phyloP scores from a whole-genome alignment of 2,797 vertebrate species.

The Mormyrus hasselquistii region DNA sequence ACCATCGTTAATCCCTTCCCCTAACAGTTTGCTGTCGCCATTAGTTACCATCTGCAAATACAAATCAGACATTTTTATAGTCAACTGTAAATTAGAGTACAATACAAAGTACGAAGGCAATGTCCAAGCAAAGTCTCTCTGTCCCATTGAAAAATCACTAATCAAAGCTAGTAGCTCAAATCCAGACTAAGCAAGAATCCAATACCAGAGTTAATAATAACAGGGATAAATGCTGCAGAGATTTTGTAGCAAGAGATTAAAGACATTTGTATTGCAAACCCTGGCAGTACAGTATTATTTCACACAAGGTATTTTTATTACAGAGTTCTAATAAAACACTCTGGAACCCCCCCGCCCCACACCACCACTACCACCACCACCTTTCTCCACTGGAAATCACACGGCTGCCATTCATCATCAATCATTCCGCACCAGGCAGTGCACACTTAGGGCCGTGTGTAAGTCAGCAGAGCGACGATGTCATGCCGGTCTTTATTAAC shows the following conservation, averaged over 20 bases:
- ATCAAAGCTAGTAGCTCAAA: neutral
- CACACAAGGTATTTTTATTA: conserved; percentile 6
- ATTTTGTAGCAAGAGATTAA: neutral
- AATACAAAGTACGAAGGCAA: neutral
- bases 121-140: neutral
- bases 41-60: conserved; percentile 7
- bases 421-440: conserved; percentile 29
- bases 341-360: neutral
- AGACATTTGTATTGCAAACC: neutral
- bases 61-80: neutral
- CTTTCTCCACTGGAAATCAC: conserved; percentile 22
- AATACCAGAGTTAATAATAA: neutral
- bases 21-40: neutral
- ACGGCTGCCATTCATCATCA: conserved; percentile 42
- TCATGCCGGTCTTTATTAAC: conserved; percentile 7
- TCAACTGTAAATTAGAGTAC: conserved; percentile 5
- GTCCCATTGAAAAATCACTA: neutral
- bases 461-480: conserved; percentile 23
- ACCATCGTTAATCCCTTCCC: neutral
- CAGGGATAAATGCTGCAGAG: neutral
- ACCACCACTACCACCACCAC: too few relatives aligned
- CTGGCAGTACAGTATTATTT: neutral
- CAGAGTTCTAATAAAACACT: neutral
- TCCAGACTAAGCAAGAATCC: neutral
- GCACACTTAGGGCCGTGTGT: conserved; percentile 6